Evolutionary conservation across 1,140 invertebrate genomes (phyloP).

Genomic region (Chlorops oryzae): DNA sequence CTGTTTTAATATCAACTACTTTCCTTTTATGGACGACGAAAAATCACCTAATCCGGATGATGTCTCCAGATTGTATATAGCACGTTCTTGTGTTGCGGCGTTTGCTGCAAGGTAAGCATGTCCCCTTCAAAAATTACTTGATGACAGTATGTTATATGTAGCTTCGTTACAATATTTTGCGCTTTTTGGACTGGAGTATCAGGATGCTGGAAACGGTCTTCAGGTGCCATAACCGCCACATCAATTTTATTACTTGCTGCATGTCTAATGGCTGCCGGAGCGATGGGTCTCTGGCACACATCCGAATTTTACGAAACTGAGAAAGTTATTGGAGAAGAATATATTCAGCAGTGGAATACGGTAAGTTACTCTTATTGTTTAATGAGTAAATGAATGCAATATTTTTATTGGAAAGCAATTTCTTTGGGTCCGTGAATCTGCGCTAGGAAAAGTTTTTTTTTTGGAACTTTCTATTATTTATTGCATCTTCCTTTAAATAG

Average conservation of each 20-base stretch:
- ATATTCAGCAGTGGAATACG: constrained; percentile 85
- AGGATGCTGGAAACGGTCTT: constrained; percentile 84
- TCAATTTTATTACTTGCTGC: constrained; percentile 81
- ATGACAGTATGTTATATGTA: constrained; percentile 7
- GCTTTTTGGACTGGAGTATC: constrained; percentile 88
- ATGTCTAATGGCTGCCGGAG: constrained; percentile 83
- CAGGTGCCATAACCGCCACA: constrained; percentile 87
- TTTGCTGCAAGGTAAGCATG: constrained; percentile 58
- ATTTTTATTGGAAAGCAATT: no score
- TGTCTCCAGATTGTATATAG: constrained; percentile 69
- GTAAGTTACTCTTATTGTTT: no score
- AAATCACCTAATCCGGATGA: constrained; percentile 44
- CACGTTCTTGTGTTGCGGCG: constrained; percentile 81
- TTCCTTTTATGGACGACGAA: constrained; percentile 49
- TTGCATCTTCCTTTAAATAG: no score
- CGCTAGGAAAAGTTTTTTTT: no score
- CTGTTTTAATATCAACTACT: constrained; percentile 91
- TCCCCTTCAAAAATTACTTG: not conserved
- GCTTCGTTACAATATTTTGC: constrained; percentile 82
- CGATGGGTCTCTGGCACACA: constrained; percentile 91
- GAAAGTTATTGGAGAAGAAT: constrained; percentile 83
- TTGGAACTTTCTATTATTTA: no score
- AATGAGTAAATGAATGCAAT: no score
- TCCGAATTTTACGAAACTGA: constrained; percentile 94
- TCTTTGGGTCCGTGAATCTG: no score